phyloP scores from a whole-genome alignment of 2,113 vertebrate genomes.

The Mus spicilegus region DNA sequence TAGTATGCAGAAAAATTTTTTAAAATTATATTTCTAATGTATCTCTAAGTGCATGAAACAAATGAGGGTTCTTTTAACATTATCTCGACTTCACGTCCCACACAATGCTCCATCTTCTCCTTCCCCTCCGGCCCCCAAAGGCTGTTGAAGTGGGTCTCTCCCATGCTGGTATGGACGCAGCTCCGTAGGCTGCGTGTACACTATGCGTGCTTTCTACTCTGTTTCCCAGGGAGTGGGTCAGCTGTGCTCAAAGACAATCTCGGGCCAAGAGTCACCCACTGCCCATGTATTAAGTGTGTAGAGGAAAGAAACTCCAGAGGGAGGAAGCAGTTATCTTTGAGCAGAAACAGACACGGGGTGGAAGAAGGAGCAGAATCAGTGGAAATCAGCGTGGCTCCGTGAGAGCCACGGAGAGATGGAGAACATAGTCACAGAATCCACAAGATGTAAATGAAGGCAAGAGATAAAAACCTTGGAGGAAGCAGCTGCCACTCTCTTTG shows the following conservation, averaged over 20 bases:
- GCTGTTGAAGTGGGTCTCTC: neutral
- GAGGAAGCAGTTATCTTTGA: too few relatives aligned
- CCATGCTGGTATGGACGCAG: neutral
- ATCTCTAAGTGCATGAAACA: neutral
- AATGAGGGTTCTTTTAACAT: neutral
- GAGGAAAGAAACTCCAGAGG: neutral
- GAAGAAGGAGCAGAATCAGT: too few relatives aligned
- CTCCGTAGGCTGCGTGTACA: too few relatives aligned
- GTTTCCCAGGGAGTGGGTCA: neutral
- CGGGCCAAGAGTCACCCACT: neutral
- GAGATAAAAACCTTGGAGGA: neutral
- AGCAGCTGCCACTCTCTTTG: neutral
- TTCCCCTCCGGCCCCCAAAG: neutral
- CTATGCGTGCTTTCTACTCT: rapidly evolving
- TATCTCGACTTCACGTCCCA: neutral
- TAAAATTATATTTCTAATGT: neutral
- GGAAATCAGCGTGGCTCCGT: neutral
- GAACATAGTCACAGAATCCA: neutral
- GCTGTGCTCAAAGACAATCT: neutral
- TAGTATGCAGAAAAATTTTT: neutral
- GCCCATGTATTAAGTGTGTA: too few relatives aligned
- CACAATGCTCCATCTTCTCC: neutral
- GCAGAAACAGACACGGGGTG: neutral
- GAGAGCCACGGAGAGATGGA: too few relatives aligned
- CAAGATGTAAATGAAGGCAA: neutral